Base-by-base conservation (phyloP, 2,797 vertebrate species). In the Cebuella pygmaea region DNA sequence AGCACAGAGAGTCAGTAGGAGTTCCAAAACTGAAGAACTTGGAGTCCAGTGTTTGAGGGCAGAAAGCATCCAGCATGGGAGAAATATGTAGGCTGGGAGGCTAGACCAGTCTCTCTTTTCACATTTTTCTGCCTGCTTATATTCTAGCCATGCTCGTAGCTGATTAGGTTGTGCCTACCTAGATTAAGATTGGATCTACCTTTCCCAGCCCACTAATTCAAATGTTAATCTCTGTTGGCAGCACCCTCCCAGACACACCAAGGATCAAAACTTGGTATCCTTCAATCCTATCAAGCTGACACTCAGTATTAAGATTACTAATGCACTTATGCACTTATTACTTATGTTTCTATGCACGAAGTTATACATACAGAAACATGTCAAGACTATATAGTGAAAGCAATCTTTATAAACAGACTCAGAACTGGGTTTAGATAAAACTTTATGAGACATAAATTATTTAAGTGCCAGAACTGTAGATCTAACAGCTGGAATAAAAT, bases 341-440 rank as follows among this genome's bases (percentile, higher is more conserved):
- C 20, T 55, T 55, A 55, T 55, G 24, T 80, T 39, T 61, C 90
- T 44, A 83, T 88, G 64, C 67, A 4, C 22, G 44, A 48, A 90
- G 30, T 59, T 72, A 86, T 80, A 89, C 8, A 59, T n/a, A 84
- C 10, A 80, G 41, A 92, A 95, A 93, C 64, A 95, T n/a, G 17
- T 81, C 59, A 91, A 76, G n/a, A 20, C 14, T 39, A 83, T 2
- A 75, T 2, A 80, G n/a, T 91, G 50, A 93, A 83, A 92, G 19
- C 4, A 78, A 39, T 75, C 7, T 74, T 95, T 52, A 13, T 80
- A 93, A 70, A 44, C 9, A 92, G 14, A 74, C 24, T 94, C 19
- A 44, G 5, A 70, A 41, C 26, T 57, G 61, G 17, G 64, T 88
- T 96, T 74, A 84, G 36, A 79, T 67, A 11, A 90, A 70, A 46